Evolutionary conservation across 2,113 vertebrate species (phyloP), one percentile per base, ranked within the genome.

Genomic region (Hemibagrus wyckioides): DNA sequence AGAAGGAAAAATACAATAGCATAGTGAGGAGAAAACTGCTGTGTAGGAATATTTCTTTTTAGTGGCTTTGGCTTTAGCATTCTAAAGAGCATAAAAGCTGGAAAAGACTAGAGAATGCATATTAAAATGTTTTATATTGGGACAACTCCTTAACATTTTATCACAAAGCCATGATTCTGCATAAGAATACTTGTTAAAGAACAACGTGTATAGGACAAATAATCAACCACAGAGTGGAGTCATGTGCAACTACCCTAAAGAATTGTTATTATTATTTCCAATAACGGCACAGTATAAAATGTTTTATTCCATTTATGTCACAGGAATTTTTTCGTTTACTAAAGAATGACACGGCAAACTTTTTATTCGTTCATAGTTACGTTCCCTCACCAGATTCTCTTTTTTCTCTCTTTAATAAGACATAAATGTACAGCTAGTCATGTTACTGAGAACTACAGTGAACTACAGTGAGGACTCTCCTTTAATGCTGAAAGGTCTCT

Each of bases 1-100:
- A 25, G 91, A 83, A 41, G 28, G 86, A 88, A 76, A 88, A 89
- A 86, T 89, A 88, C 89, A 67, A 73, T 71, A 86, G 76, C 54
- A 54, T 50, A 57, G 11, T 56, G 57, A 73, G 52, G 54, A 28
- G 33, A 85, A 82, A 82, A 90, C 59, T 80, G 73, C 85, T 84
- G 85, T 56, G 57, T 83, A 57, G 50, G 77, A 67, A 79, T 59
- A 63, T 71, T 61, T 86, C 69, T 17, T 63, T 80, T 82, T 28
- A 54, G 5, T 15, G n/a, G 67, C 73, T 63, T 87, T 54, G 61
- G 28, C 76, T 41, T 67, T 76, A 59, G 86, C 33, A 57, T 84
- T 63, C 82, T 77, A 81, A 89, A 65, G 63, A 84, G 33, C 50
- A 25, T 71, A 30, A 88, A 89, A 54, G 82, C 61, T 50, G 79